phyloP scores from a whole-genome alignment of 2,888 invertebrate species.

The Ormyrus labotus region DNA sequence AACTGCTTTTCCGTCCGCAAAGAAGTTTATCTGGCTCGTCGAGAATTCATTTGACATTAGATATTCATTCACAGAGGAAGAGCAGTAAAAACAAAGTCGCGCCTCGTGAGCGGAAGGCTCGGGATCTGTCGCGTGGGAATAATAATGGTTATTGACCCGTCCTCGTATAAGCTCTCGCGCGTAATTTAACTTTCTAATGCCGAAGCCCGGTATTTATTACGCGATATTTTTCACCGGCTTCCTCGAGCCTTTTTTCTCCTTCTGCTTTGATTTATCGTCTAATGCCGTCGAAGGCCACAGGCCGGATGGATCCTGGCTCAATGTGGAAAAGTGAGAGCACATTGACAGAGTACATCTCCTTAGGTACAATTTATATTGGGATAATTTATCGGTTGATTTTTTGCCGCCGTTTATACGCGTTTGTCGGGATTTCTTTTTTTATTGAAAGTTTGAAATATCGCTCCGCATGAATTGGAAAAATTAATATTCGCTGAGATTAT shows the following conservation, averaged over 20 bases:
- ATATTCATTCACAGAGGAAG: no score
- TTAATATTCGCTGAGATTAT: background rate
- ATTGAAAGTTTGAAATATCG: conserved; percentile 9
- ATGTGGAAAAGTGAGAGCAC: conserved; percentile 30
- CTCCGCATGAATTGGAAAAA: background rate
- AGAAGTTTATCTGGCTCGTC: no score
- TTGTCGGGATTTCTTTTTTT: background rate
- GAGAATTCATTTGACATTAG: no score
- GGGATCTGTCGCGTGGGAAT: conserved; percentile 34
- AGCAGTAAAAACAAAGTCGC: no score
- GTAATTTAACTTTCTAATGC: conserved; percentile 50
- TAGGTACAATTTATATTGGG: conserved; percentile 17
- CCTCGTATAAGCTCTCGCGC: conserved; percentile 21
- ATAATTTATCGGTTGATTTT: conserved; percentile 30
- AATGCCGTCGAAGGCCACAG: background rate
- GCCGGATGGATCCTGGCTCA: conserved; percentile 17
- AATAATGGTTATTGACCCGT: conserved; percentile 39
- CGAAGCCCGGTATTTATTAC: conserved; percentile 33
- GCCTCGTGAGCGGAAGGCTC: no score
- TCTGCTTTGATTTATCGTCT: conserved; percentile 28
- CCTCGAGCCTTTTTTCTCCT: background rate
- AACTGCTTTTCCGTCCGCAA: no score
- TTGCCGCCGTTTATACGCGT: background rate
- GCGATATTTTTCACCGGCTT: conserved; percentile 42
- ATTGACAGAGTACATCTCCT: background rate